phyloP scores from a whole-genome alignment of 2,113 vertebrate genomes.

The Bos javanicus region DNA sequence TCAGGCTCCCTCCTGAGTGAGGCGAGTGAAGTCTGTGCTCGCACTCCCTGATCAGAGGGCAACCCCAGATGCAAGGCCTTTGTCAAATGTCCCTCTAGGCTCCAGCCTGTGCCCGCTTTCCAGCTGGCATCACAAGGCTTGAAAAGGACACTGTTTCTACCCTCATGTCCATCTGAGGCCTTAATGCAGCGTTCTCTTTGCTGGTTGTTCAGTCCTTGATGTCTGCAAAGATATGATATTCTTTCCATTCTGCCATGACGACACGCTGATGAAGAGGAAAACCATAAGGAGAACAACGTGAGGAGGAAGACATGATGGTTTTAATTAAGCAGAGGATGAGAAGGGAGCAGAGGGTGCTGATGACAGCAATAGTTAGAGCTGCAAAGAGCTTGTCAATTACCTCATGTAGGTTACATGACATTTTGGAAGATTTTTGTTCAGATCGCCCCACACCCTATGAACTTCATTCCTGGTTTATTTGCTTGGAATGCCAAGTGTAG shows the following conservation, averaged over 20 bases:
- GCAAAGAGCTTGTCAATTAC: background rate
- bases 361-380: background rate
- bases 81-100: background rate
- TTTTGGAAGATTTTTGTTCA: background rate
- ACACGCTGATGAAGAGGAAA: accelerated
- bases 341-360: accelerated
- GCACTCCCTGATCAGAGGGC: accelerated
- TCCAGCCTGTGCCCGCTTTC: accelerated
- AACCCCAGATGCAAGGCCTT: background rate
- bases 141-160: accelerated
- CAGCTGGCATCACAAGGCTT: accelerated
- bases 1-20: background rate
- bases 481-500: accelerated
- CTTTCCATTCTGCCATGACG: accelerated
- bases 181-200: background rate
- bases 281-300: accelerated
- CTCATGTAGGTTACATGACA: background rate
- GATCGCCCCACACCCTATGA: background rate
- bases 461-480: background rate
- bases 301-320: accelerated
- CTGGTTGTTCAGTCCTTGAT: accelerated
- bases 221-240: accelerated
- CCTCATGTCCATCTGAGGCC: background rate
- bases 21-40: accelerated
- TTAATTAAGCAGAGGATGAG: background rate